Evolutionary conservation across 2,113 vertebrate species (phyloP), one percentile per base, ranked within the genome.

Genomic region (Monarcha castaneiventris): DNA sequence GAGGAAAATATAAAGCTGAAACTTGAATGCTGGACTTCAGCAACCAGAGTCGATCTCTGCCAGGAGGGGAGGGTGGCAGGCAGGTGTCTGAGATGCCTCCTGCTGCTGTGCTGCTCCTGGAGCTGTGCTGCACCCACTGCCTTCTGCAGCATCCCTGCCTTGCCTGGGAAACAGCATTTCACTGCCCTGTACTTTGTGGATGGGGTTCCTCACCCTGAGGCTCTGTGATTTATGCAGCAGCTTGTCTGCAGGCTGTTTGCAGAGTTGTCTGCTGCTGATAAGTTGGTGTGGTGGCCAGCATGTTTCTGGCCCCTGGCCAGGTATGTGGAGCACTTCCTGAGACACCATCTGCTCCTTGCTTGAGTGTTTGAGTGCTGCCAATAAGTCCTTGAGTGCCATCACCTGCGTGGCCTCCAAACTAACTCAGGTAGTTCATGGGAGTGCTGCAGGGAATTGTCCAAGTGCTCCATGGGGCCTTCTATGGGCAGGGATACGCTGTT

Each of bases 101-200:
- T 87, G n/a, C 19, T 1, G 4, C 8, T 0, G 0, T 41, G 26
- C 55, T 52, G 39, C 59, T 26, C 43, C 43, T 3, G 1, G 49
- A 9, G 27, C 74, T 77, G 51, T 61, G 67, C 35, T 19, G 23
- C 62, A 43, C 14, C 20, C 2, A 0, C 13, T 58, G 52, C 67
- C 63, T 39, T 15, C 30, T 39, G 17, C 55, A 4, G 3, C 26
- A 23, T 61, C 55, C 22, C 55, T 81, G 73, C 54, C 58, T 64
- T 27, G 11, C 43, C 61, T 13, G 32, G 55, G 26, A 52, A 56
- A 33, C 15, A 30, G 37, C 41, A 54, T 35, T 63, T 89, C 22
- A 3, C 37, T 56, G 63, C 68, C 3, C 0, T 89, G 44, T 26
- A 9, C 73, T 43, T 32, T 17, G 32, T 72, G 64, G 26, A 49